Base-by-base conservation (phyloP, 2,888 invertebrate genomes). In the Aphodius sticticus region DNA sequence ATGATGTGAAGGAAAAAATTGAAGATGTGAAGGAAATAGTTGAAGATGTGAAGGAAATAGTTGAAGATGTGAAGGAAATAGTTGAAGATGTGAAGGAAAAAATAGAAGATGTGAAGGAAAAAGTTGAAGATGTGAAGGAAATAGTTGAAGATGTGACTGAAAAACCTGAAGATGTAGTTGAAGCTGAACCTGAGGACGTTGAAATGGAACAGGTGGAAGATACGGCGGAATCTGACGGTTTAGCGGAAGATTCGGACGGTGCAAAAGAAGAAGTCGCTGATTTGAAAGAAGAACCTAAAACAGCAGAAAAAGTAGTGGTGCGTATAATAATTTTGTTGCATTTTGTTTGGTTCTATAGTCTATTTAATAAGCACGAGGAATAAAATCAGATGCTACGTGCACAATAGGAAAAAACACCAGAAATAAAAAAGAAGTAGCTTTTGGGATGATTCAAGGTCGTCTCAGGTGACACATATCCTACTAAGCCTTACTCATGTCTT, bases 151-250 rank as follows among this genome's bases (percentile, higher is more conserved):
- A 76, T 6, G 53, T 78, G 78, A 85, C 84, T 84, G 86, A 86
- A 81, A 84, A 83, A 83, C 76, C 76, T 1, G 69, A 79, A 78
- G 85, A 84, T 84, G n/a, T n/a, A n/a, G n/a, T n/a, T n/a, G 86
- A 85, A 81, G 70, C 69, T 87, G 86, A 86, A 87, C 86, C 88
- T 87, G 88, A 86, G 86, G 85, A 85, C 85, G 84, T 82, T 35
- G 78, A 81, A 81, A 82, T 70, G 35, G 86, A 79, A 82, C 81
- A 70, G 79, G 53, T 76, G 53, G 81, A 81, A 83, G 26, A 35
- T 26, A 77, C 76, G 4, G 69, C 70, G 16, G 26, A 26, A 26
- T 26, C 26, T 26, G 26, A 26, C 3, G 26, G 70, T 70, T 76
- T 71, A 3, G 53, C 70, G 7, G 78, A 77, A 26, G 77, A 82